Conservation (phyloP, 2,797 vertebrate species). For the Loriculus beryllinus region DNA sequence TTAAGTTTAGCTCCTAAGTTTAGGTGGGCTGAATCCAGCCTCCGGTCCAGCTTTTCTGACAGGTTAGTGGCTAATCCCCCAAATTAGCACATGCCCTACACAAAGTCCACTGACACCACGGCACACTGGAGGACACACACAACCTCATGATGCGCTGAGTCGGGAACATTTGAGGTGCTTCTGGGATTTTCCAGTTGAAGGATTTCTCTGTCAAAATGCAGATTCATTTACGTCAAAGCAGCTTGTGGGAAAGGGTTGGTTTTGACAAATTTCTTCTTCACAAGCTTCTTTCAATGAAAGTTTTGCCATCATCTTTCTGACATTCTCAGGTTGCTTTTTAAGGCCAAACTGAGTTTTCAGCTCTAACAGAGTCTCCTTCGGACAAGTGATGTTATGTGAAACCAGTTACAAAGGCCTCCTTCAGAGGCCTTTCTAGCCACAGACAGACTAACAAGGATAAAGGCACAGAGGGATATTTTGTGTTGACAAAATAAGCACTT, state of each 20-base stretch:
- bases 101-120: background rate
- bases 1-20: background rate
- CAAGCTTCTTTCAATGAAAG: background rate
- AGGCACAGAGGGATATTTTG: constrained; percentile 30
- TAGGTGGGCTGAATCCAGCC: background rate
- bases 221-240: background rate
- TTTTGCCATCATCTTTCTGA: background rate
- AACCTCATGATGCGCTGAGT: fast-evolving
- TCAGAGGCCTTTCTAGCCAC: constrained; percentile 8
- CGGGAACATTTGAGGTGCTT: background rate
- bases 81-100: fast-evolving
- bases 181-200: background rate
- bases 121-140: background rate
- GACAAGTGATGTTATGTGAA: background rate
- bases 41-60: background rate
- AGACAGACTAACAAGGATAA: background rate
- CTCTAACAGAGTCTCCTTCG: background rate
- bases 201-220: background rate
- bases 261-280: background rate
- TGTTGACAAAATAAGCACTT: constrained; percentile 55
- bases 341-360: background rate
- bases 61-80: background rate
- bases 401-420: background rate
- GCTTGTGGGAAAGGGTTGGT: background rate
- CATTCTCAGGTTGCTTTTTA: background rate